A percentile compares a stretch with the other conserved stretches of the same genome.
phyloP scores from a whole-genome alignment of 2,888 invertebrate species.

The Clitarchus hookeri region DNA sequence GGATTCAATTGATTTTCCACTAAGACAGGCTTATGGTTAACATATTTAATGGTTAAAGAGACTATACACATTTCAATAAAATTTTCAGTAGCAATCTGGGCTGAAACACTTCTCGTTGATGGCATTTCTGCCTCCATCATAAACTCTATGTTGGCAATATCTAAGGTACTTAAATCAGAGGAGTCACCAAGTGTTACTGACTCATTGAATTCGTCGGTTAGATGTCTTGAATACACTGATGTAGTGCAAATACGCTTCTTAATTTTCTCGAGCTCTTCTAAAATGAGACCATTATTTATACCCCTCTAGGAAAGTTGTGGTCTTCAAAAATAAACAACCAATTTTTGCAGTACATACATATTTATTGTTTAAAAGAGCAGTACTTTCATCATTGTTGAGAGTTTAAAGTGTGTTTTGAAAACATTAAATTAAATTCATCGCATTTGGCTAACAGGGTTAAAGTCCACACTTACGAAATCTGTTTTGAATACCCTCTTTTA shows the following conservation, averaged over 20 bases:
- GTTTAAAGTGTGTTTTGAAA: constrained; percentile 41
- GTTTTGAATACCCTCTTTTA: constrained; percentile 37
- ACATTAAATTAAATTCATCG: constrained; percentile 44
- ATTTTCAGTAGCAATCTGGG: neutral
- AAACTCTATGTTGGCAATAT: constrained; percentile 2
- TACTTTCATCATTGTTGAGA: neutral
- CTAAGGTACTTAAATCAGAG: constrained; percentile 10
- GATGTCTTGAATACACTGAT: neutral
- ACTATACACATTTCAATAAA: neutral
- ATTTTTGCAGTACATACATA: constrained; percentile 20
- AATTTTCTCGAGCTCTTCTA: constrained; percentile 27
- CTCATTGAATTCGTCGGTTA: neutral
- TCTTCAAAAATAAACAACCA: constrained; percentile 3
- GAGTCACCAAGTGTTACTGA: neutral
- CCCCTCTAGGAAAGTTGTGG: constrained; percentile 22
- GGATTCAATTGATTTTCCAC: neutral
- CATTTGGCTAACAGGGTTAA: constrained; percentile 44
- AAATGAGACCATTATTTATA: constrained; percentile 17
- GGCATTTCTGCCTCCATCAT: constrained; percentile 18
- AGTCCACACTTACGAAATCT: constrained; percentile 44
- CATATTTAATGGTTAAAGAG: neutral
- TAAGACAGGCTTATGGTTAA: neutral
- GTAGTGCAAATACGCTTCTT: neutral
- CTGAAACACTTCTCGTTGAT: neutral
- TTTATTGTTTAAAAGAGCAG: neutral